A percentile compares a stretch with the other conserved stretches of the same genome.
Evolutionary conservation across 2,797 vertebrate genomes (phyloP).

Genomic region (Mus caroli): DNA sequence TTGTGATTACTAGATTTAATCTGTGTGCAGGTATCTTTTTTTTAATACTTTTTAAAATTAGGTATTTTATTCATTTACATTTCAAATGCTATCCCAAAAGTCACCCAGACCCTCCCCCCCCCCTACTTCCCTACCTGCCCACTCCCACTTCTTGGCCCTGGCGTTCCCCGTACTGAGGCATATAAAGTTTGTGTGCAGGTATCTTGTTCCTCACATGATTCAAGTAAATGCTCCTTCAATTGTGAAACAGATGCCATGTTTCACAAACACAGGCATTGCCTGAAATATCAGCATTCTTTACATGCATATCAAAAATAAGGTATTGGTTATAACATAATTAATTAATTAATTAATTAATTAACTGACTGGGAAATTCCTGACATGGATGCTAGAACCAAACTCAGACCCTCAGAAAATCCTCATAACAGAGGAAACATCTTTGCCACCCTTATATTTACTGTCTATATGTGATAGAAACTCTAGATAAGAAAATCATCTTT

Average conservation of each 20-base stretch:
- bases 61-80: no score
- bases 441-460: not conserved
- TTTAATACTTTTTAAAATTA: no score
- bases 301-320: not conserved
- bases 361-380: not conserved
- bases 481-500: not conserved
- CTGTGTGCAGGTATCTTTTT: not conserved
- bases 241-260: not conserved
- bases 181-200: not conserved
- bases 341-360: not conserved
- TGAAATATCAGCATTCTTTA: not conserved
- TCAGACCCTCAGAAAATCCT: not conserved
- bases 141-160: no score
- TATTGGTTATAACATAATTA: not conserved
- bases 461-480: not conserved
- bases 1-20: slow-evolving; percentile 56
- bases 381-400: not conserved
- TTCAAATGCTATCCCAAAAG: no score
- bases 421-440: no score
- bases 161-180: no score
- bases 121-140: no score
- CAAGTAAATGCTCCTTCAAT: slow-evolving; percentile 24
- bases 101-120: no score
- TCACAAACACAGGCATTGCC: not conserved
- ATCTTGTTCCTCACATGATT: not conserved